Base-by-base conservation (phyloP, 2,888 invertebrate genomes). In the Aporophyla nigra region DNA sequence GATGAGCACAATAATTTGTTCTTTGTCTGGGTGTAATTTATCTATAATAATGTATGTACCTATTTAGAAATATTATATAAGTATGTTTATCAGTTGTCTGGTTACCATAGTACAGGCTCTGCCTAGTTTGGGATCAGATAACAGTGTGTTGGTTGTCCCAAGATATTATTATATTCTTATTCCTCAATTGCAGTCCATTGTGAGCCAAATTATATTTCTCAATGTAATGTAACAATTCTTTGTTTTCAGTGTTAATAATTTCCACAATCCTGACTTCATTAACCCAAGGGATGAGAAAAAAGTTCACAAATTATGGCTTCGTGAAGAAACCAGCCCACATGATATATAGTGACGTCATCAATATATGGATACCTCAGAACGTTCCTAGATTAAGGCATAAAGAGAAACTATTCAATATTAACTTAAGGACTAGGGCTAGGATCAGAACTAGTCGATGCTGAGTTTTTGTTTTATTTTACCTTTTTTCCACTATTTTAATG, bases 231-330 rank as follows among this genome's bases (percentile, higher is more conserved):
- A 43, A 43, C 9, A 46, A 21, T 24, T 27, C 14, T 68, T 54
- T 58, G 21, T 58, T 69, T 46, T 33, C 65, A 71, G 71, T 71
- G 10, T 10, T 71, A 14, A 21, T 51, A 7, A 2, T 51, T 14
- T 69, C 27, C 16, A 40, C 40, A 59, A 24, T 43, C 5, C 19
- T 65, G 7, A 5, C 24, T 12, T 40, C 51, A 14, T 43, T 40
- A 0, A 5, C 69, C 0, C 21, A 71, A 5, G 71, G 12, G 9
- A 40, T 24, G 12, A 51, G 71, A 5, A 51, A 21, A 9, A 71
- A 2, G 24, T 71, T 71, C 24, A 71, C 24, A 5, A 71, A 65
- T 9, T 71, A 19, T 19, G 71, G 71, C 0, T 71, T 7, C 21
- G 7, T 33, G 14, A 27, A 2, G 27, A 66, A 33, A 9, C 62